A percentile compares a stretch with the other conserved stretches of the same genome.
Conservation (phyloP, 2,797 vertebrate genomes). For the Sebastes nivosus region DNA sequence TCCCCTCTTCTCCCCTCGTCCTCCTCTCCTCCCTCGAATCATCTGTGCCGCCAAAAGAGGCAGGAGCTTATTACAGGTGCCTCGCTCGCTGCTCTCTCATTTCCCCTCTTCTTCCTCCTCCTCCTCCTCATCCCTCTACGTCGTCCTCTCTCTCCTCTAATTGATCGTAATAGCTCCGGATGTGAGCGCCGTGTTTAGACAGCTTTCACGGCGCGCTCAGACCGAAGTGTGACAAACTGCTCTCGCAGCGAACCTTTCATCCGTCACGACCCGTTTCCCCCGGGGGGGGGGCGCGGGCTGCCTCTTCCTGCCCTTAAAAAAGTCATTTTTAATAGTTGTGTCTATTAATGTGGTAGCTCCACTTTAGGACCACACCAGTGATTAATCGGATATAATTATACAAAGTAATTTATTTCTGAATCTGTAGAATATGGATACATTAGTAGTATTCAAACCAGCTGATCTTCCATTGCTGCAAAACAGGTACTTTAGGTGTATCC, state of each 20-base stretch:
- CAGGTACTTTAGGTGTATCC: neutral
- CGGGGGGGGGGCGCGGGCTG: neutral
- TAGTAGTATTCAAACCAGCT: neutral
- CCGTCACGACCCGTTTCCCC: constrained; percentile 5
- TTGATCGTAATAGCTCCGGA: constrained; percentile 41
- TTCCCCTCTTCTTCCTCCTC: neutral
- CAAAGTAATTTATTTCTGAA: neutral
- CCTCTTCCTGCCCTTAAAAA: constrained; percentile 1
- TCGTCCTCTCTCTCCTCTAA: constrained; percentile 21
- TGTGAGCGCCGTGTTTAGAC: constrained; percentile 30
- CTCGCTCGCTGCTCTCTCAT: neutral
- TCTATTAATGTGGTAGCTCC: neutral
- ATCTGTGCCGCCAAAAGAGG: constrained; percentile 46
- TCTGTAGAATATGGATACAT: neutral
- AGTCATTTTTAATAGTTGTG: constrained; percentile 5
- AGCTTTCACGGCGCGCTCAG: constrained; percentile 36
- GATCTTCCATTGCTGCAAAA: neutral
- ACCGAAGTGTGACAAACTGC: constrained; percentile 43
- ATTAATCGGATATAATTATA: neutral
- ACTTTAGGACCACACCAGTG: neutral
- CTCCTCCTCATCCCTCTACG: neutral
- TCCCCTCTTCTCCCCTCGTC: neutral
- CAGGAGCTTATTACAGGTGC: constrained; percentile 44
- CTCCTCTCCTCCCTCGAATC: constrained; percentile 30
- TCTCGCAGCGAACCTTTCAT: constrained; percentile 28